Base-by-base conservation (phyloP, 2,797 vertebrate genomes). In the Champsocephalus gunnari region DNA sequence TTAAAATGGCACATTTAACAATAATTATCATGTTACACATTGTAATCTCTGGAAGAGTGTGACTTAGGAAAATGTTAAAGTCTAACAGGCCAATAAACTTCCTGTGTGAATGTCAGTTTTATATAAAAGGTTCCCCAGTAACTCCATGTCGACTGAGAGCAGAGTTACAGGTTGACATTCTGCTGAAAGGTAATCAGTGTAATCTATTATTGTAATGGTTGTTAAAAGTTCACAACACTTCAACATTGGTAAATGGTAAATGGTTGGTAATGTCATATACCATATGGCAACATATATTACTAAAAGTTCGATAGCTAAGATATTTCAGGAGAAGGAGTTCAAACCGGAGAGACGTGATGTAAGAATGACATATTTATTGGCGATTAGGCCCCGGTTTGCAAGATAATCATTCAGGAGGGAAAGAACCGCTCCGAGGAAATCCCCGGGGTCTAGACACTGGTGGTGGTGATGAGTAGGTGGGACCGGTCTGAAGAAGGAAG, bases 91-190 rank as follows among this genome's bases (percentile, higher is more conserved):
- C 61, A 55, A 54, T 56, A 77, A 59, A 78, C 3, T 12, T 43
- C 24, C 32, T 38, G 21, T 54, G 16, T 65, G 54, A 77, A 68
- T 65, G 53, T 49, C 17, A 64, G 24, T 28, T 69, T 64, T 41
- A 13, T 41, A 47, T 19, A 66, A 73, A 45, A 28, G 12, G 14
- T 62, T 57, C 19, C 8, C 12, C 28, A 45, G 24, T 44, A 48
- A 48, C 5, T n/a, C 0, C 17, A 54, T 51, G 45, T n/a, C 24
- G 19, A 57, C 38, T 17, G 19, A 69, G 50, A 53, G 41, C 59
- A 65, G 51, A 65, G 41, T 24, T 34, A 6, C 17, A 44, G 11
- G 4, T 59, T 63, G 44, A 55, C 1, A 9, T 47, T 58, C n/a
- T 24, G n/a, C 24, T 71, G 17, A 14, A 28, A 28, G 1, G 11